phyloP scores from a whole-genome alignment of 1,140 invertebrate genomes.

The Nymphalis io region DNA sequence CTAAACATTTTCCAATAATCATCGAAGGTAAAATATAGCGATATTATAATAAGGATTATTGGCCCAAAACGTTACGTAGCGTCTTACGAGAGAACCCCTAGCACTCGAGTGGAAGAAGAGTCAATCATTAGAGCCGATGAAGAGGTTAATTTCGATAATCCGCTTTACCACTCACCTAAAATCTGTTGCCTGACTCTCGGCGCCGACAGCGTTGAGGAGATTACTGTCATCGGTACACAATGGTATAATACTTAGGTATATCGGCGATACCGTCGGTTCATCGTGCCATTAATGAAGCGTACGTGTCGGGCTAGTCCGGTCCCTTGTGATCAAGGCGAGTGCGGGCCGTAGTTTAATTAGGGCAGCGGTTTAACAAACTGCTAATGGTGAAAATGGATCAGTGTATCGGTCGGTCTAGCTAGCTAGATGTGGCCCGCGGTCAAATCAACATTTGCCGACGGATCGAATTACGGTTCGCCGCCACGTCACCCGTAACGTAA shows the following conservation, averaged over 20 bases:
- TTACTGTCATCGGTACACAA: constrained; percentile 27
- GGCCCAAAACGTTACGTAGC: constrained; percentile 32
- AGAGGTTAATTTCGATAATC: constrained; percentile 72
- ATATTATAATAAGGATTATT: constrained; percentile 44
- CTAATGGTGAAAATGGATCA: constrained; percentile 37
- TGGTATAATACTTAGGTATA: constrained; percentile 22
- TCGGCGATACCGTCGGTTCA: not conserved
- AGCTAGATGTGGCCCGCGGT: constrained; percentile 55
- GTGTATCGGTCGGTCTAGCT: constrained; percentile 27
- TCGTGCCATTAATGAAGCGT: constrained; percentile 20
- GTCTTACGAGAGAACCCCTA: constrained; percentile 37
- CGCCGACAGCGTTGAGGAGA: constrained; percentile 19
- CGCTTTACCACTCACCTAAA: constrained; percentile 56
- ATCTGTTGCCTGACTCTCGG: constrained; percentile 36
- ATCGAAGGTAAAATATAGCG: constrained; percentile 30
- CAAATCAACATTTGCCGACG: constrained; percentile 74
- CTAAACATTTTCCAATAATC: constrained; percentile 22
- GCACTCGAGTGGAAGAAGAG: constrained; percentile 48
- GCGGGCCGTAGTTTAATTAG: constrained; percentile 35
- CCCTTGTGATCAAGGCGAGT: constrained; percentile 27
- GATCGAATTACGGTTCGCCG: constrained; percentile 66
- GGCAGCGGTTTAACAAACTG: constrained; percentile 41
- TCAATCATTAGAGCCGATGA: constrained; percentile 62
- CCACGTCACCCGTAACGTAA: constrained; percentile 68
- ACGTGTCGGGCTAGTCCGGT: constrained; percentile 14